Evolutionary conservation across 2,113 vertebrate species (phyloP).

Genomic region (Perccottus glenii): DNA sequence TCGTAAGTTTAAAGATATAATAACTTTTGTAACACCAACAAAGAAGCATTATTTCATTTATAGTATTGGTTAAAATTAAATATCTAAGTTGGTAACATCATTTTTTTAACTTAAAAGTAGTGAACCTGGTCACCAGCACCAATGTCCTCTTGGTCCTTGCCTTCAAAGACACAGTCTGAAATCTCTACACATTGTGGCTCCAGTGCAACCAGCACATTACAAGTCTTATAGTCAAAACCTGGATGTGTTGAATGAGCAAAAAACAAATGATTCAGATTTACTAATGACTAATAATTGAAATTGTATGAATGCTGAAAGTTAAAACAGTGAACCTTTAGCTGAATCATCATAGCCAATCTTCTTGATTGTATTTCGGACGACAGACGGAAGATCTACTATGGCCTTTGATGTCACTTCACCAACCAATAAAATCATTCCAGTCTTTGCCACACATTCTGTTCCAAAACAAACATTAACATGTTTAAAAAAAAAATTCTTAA

Average conservation of each 20-base stretch:
- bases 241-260: constrained; percentile 3
- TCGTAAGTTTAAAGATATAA: no score
- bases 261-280: neutral
- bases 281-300: fast-evolving
- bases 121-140: constrained; percentile 81
- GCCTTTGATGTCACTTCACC: constrained; percentile 79
- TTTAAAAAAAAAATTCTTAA: neutral
- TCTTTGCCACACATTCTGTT: constrained; percentile 78
- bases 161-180: constrained; percentile 76
- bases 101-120: neutral
- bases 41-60: no score
- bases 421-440: constrained; percentile 78
- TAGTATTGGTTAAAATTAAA: neutral
- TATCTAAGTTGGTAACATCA: neutral
- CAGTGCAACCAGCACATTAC: constrained; percentile 77
- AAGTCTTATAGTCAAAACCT: constrained; percentile 84
- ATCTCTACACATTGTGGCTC: constrained; percentile 77
- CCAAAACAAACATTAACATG: neutral
- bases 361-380: constrained; percentile 76
- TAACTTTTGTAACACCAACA: no score
- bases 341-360: constrained; percentile 78
- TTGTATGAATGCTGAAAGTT: neutral
- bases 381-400: constrained; percentile 71
- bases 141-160: constrained; percentile 73
- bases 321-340: constrained; percentile 67